These are phyloP conservation scores for Alviniconcha marisindica DNA, from an alignment of 1,140 invertebrate genomes.

Conservation along the genomic window DNA sequence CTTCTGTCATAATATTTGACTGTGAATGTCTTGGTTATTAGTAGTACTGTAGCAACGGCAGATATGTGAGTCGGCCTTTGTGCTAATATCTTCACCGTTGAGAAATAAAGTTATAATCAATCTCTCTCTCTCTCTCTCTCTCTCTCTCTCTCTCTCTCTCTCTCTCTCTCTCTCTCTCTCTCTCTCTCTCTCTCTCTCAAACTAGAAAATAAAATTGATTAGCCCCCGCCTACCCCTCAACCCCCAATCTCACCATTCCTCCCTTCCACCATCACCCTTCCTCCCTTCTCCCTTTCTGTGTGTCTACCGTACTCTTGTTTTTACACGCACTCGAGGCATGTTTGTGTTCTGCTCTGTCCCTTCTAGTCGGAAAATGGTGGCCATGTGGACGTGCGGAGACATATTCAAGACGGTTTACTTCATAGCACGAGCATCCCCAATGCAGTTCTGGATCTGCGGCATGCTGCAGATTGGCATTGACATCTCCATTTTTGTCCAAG, in stretches of 20 bases:
- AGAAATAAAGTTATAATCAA: too few species aligned
- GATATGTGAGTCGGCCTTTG: too few species aligned
- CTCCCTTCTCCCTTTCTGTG: not conserved
- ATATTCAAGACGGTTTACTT: slow-evolving; percentile 99
- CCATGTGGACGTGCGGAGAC: slow-evolving; percentile 96
- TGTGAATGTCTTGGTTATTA: too few species aligned
- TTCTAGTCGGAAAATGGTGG: slow-evolving; percentile 91
- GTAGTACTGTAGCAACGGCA: too few species aligned
- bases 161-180: slow-evolving; percentile 5
- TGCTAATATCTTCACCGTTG: too few species aligned
- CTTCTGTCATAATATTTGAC: too few species aligned
- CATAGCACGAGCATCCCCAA: slow-evolving; percentile 89
- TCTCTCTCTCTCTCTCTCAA: not conserved
- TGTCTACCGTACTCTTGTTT: not conserved
- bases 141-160: not conserved
- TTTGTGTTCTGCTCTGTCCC: too few species aligned
- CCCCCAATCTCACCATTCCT: too few species aligned
- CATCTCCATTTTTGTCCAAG: slow-evolving; percentile 88
- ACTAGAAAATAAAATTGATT: too few species aligned
- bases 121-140: not conserved
- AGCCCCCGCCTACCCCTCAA: too few species aligned
- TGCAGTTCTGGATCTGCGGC: slow-evolving; percentile 98
- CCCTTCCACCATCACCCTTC: too few species aligned
- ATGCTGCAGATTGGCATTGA: slow-evolving; percentile 91
- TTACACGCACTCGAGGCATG: not conserved